Evolutionary conservation across 2,113 vertebrate genomes (phyloP).

Genomic region (Seriola aureovittata): DNA sequence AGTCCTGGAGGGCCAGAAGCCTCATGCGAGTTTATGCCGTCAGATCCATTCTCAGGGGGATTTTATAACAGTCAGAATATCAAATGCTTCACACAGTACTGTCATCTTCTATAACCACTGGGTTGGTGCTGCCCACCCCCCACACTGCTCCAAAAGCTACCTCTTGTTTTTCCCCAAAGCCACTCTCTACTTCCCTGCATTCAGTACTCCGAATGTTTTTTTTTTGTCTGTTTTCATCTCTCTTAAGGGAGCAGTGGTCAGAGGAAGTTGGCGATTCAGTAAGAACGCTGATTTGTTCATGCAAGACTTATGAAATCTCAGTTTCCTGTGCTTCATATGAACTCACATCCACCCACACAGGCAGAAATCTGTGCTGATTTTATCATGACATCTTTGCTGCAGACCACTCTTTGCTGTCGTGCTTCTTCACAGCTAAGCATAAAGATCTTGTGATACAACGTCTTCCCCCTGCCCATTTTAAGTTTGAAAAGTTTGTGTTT

Average conservation of each 20-base stretch:
- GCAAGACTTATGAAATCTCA: conserved; percentile 37
- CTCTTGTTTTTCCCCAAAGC: conserved; percentile 11
- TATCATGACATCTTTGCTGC: conserved; percentile 7
- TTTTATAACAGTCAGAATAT: conserved; percentile 55
- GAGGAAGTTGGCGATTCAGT: conserved; percentile 29
- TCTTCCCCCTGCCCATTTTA: neutral
- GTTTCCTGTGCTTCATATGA: conserved; percentile 37
- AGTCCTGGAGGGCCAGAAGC: conserved; percentile 25
- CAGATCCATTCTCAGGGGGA: conserved; percentile 42
- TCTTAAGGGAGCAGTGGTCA: conserved; percentile 20
- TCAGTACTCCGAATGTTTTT: conserved; percentile 1
- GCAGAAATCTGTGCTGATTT: conserved; percentile 22
- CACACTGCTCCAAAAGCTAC: neutral
- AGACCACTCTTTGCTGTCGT: neutral
- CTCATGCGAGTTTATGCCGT: conserved; percentile 38
- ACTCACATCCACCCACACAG: conserved; percentile 39
- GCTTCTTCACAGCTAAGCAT: neutral
- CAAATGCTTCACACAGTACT: conserved; percentile 34
- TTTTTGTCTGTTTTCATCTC: conserved; percentile 3
- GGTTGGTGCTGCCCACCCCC: conserved; percentile 31
- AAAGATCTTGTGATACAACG: neutral
- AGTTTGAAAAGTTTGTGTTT: conserved; percentile 14
- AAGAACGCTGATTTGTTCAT: conserved; percentile 27
- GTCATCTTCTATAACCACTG: conserved; percentile 37
- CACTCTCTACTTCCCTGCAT: conserved; percentile 6